Percentiles rank a stretch among this genome's conserved stretches.
These are phyloP conservation scores for Copidosoma aretas DNA, from an alignment of 2,888 invertebrate genomes.

Conservation along the genomic window DNA sequence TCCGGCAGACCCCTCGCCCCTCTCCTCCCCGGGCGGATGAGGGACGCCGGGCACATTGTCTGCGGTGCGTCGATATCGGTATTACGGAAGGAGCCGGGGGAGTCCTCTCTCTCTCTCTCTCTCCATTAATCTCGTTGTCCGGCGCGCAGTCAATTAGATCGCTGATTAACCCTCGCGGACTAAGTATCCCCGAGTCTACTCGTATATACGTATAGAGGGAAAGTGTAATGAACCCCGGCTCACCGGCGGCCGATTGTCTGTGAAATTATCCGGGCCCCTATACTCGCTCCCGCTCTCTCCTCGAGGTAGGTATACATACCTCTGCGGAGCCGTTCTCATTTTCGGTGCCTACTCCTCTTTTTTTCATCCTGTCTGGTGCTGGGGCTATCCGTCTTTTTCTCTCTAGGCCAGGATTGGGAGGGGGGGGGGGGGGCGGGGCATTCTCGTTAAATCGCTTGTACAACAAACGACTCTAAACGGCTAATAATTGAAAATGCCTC, in stretches of 20 bases:
- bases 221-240: not conserved
- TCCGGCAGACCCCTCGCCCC: not conserved
- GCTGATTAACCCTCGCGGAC: slow-evolving; percentile 38
- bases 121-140: slow-evolving; percentile 40
- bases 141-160: slow-evolving; percentile 38
- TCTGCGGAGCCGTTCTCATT: slow-evolving; percentile 1
- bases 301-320: too few species aligned
- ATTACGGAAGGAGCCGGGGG: not conserved
- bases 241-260: slow-evolving; percentile 48
- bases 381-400: not conserved
- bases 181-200: slow-evolving; percentile 30
- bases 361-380: too few species aligned
- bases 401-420: not conserved
- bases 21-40: too few species aligned
- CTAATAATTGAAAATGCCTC: slow-evolving; percentile 43
- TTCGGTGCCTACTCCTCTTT: not conserved
- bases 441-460: slow-evolving; percentile 43
- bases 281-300: slow-evolving; percentile 36
- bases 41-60: not conserved
- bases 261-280: slow-evolving; percentile 52
- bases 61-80: not conserved
- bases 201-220: too few species aligned
- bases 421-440: slow-evolving; percentile 22
- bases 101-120: not conserved
- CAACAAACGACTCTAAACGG: slow-evolving; percentile 42